Base-by-base conservation (phyloP, 2,113 vertebrate species). In the Elephas maximus region DNA sequence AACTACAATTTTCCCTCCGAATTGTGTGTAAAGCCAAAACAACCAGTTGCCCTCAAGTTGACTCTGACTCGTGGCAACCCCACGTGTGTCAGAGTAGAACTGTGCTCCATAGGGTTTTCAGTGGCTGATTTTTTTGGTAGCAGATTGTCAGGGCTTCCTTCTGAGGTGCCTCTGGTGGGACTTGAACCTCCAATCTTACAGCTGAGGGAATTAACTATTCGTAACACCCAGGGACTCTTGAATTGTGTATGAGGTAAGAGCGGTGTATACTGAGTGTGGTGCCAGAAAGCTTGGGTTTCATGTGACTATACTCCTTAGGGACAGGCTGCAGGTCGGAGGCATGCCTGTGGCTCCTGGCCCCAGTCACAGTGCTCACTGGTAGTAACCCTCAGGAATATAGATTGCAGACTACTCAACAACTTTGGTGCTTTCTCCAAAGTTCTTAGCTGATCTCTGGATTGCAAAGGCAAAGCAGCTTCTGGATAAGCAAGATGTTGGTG, bases 1-100 rank as follows among this genome's bases (percentile, higher is more conserved):
- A 3, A 1, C 53, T 14, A 3, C 37, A 12, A 5, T 18, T 17
- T 37, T 17, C 11, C 5, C 0, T 8, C 6, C 17, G 45, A 51
- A 51, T 41, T 65, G 57, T 20, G 81, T 9, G 44, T 85, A 37
- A 28, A 21, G 21, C 71, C n/a, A 4, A 37, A 73, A 14, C n/a
- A 73, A 21, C n/a, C 33, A 73, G 33, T 37, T 37, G 71, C 71
- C 30, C 4, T 37, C 11, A 6, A 73, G 71, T 65, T 28, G 23
- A 26, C 18, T 63, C 62, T 73, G 71, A 73, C n/a, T 20, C 71
- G 20, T 37, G 33, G 17, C 7, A 14, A 20, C 1, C 71, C n/a
- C n/a, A 18, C 8, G 30, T 18, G 14, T 17, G 17, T 21, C n/a
- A n/a, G 69, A 73, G 67, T 33, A 71, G 71, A 73, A 37, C n/a